Base-by-base conservation (phyloP, 2,888 invertebrate genomes). In the Drosophila cyrtoloma region DNA sequence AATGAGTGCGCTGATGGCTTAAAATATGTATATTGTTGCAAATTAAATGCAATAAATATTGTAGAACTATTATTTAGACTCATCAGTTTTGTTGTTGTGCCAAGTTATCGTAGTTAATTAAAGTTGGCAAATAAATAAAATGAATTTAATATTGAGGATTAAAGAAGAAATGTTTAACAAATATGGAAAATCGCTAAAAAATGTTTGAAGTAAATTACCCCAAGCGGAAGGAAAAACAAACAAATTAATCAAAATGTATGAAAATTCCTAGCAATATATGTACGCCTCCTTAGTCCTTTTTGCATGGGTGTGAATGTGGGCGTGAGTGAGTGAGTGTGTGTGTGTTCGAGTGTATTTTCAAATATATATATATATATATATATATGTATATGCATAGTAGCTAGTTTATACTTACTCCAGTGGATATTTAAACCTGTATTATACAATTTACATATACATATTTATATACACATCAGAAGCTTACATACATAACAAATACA, bases 181-280 rank as follows among this genome's bases (percentile, higher is more conserved):
- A 61, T 47, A 58, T 57, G 28, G 9, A 61, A 42, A 32, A 26
- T 37, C 47, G 19, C 26, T 51, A 50, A 19, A 47, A 50, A 28
- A 51, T 51, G 26, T 59, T 19, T 58, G 26, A 52, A 28, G 19
- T 57, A 53, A 47, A 50, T 55, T 26, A 63, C 5, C 42, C 35
- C 19, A 63, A 69, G 63, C 53, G 32, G 37, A 65, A 65, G 32
- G 37, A 65, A 65, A 5, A 39, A 55, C 16, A 26, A 53, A 39
- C 33, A 52, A 67, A 42, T 60, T 81, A 79, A 83, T 81, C 73
- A 79, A 81, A 81, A 66, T 79, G 62, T 71, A 84, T 70, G 51
- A 66, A 81, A 68, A 61, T 37, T 71, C 77, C 53, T 75, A 75
- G 74, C 70, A 81, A 77, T 74, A 76, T 79, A 37, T 79, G 64